phyloP scores from a whole-genome alignment of 2,113 vertebrate species.

The Epinephelus cyanopodus region DNA sequence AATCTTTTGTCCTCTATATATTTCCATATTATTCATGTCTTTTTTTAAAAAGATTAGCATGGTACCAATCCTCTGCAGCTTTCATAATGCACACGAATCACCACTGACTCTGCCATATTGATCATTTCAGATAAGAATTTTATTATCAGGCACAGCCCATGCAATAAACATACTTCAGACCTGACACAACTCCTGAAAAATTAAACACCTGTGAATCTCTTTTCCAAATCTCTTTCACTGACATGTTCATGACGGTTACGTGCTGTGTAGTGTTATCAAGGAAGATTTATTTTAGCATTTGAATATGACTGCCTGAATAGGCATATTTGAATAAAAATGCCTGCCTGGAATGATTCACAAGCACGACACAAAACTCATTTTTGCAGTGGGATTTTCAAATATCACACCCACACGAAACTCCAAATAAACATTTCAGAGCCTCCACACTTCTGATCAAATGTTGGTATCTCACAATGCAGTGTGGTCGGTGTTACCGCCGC shows the following conservation, averaged over 20 bases:
- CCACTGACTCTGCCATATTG: constrained; percentile 19
- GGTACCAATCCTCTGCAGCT: constrained; percentile 18
- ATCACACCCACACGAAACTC: constrained; percentile 64
- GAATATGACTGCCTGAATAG: constrained; percentile 49
- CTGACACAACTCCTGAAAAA: constrained; percentile 42
- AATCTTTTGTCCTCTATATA: neutral
- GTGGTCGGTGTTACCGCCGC: neutral
- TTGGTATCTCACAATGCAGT: constrained; percentile 41
- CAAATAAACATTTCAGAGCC: constrained; percentile 61
- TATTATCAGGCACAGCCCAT: constrained; percentile 24
- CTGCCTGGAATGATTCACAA: constrained; percentile 56
- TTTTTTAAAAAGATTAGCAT: constrained; percentile 33
- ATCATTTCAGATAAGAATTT: constrained; percentile 57
- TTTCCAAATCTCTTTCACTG: constrained; percentile 42
- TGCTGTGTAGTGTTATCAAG: constrained; percentile 47
- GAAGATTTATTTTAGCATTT: constrained; percentile 60
- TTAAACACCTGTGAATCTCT: constrained; percentile 37
- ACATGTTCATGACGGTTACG: constrained; percentile 39
- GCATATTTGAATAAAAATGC: constrained; percentile 63
- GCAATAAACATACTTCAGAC: constrained; percentile 17
- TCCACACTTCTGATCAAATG: constrained; percentile 56
- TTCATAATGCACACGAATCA: constrained; percentile 27
- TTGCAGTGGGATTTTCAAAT: constrained; percentile 55
- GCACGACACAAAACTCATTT: constrained; percentile 52
- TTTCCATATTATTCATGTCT: constrained; percentile 18